Conservation (phyloP, 2,797 vertebrate species). For the Psittacula echo region DNA sequence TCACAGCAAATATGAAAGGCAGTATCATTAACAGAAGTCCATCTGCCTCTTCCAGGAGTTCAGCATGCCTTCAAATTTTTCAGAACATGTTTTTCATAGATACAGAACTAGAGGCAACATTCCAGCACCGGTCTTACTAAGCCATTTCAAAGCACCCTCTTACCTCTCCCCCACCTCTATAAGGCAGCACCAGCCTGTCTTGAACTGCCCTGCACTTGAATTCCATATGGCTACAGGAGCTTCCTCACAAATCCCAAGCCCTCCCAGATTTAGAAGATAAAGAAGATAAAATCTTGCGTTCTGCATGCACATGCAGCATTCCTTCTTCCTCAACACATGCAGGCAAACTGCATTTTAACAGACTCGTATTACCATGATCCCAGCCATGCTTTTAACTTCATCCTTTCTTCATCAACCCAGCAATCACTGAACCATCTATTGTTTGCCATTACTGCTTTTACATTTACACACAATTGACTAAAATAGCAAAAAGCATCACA, state of each 20-base stretch:
- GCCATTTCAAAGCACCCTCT: not conserved
- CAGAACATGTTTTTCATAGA: not conserved
- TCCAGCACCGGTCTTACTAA: not conserved
- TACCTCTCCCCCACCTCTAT: not conserved
- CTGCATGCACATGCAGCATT: not conserved
- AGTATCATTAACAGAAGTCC: not conserved
- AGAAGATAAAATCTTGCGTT: not conserved
- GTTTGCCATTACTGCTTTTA: not conserved
- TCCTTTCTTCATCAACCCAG: not conserved
- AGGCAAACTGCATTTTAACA: not conserved
- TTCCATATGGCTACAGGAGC: not conserved
- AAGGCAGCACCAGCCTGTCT: not conserved
- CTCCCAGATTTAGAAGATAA: not conserved
- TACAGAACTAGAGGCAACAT: not conserved
- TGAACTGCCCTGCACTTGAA: not conserved
- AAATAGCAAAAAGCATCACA: not conserved
- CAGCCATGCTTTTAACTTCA: not conserved
- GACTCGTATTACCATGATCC: not conserved
- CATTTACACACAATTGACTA: not conserved
- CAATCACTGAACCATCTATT: not conserved
- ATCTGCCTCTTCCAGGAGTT: not conserved
- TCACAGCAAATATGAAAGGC: rapidly evolving
- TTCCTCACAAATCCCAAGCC: not conserved
- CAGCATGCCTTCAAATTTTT: not conserved
- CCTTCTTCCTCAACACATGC: not conserved